Conservation (phyloP, 2,888 invertebrate genomes). For the Dugesia japonica region DNA sequence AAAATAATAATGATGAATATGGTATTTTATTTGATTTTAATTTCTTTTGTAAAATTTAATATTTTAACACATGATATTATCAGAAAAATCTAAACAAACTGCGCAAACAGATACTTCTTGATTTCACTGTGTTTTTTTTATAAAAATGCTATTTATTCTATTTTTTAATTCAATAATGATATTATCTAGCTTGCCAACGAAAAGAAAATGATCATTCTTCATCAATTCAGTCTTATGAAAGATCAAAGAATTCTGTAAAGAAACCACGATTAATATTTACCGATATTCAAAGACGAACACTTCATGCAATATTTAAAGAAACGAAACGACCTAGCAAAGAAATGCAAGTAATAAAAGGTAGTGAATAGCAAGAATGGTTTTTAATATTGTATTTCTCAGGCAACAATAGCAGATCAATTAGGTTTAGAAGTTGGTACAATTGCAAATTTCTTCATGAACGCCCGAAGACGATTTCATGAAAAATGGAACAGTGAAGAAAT, state of each 20-base stretch:
- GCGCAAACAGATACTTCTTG: no score
- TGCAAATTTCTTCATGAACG: constrained; percentile 99
- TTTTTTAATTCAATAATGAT: no score
- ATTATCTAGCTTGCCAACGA: constrained; percentile 59
- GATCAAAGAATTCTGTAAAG: constrained; percentile 57
- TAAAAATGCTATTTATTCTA: no score
- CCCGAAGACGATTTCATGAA: constrained; percentile 69
- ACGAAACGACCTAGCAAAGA: constrained; percentile 96
- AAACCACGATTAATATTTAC: constrained; percentile 99
- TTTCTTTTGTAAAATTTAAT: no score
- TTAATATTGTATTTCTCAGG: constrained; percentile 55
- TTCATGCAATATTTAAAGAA: constrained; percentile 99
- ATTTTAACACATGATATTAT: no score
- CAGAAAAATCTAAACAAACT: no score
- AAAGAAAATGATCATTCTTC: constrained; percentile 41
- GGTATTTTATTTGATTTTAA: no score
- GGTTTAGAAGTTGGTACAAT: constrained; percentile 91
- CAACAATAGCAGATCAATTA: constrained; percentile 86
- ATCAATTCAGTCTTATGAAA: constrained; percentile 38
- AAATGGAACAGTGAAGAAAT: constrained; percentile 62
- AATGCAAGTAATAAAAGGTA: constrained; percentile 90
- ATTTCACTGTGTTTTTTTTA: no score
- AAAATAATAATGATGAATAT: no score
- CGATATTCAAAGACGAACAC: constrained; percentile 95
- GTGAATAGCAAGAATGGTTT: neutral